These are phyloP conservation scores for Musca vetustissima DNA, from an alignment of 1,140 invertebrate genomes.

Conservation along the genomic window DNA sequence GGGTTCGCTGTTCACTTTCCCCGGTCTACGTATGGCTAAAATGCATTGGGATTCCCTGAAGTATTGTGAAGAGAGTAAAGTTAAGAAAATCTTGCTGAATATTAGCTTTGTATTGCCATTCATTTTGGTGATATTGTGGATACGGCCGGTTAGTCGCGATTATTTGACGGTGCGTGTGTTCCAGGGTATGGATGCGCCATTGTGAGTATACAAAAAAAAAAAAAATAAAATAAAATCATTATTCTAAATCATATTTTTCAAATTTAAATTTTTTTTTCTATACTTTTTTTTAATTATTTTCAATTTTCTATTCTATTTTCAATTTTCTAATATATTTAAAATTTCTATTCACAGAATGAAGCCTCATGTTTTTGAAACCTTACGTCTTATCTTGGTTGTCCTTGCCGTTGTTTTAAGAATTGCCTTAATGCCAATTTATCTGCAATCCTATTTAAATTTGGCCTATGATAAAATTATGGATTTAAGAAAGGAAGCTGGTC, in stretches of 20 bases:
- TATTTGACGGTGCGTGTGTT: slow-evolving; percentile 81
- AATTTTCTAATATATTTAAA: too few relatives aligned
- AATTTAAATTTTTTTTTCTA: too few relatives aligned
- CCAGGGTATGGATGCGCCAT: slow-evolving; percentile 71
- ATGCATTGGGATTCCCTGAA: slow-evolving; percentile 94
- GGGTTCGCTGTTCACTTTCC: slow-evolving; percentile 91
- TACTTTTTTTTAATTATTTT: too few relatives aligned
- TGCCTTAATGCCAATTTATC: slow-evolving; percentile 80
- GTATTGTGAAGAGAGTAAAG: slow-evolving; percentile 66
- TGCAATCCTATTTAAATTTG: slow-evolving; percentile 93
- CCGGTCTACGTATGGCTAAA: slow-evolving; percentile 86
- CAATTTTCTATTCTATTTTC: too few relatives aligned
- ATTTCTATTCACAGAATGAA: slow-evolving; percentile 65
- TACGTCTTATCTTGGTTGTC: slow-evolving; percentile 75
- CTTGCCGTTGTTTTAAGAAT: slow-evolving; percentile 74
- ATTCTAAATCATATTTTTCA: too few relatives aligned
- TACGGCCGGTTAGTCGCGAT: slow-evolving; percentile 83
- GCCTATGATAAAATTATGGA: slow-evolving; percentile 81
- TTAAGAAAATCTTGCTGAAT: slow-evolving; percentile 73
- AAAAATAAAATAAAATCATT: too few relatives aligned
- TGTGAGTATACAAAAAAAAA: slow-evolving; percentile 66
- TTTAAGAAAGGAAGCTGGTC: slow-evolving; percentile 88
- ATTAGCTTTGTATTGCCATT: slow-evolving; percentile 85
- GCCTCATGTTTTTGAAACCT: slow-evolving; percentile 74
- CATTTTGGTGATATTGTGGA: slow-evolving; percentile 82